Percentiles rank a stretch among this genome's conserved stretches.
Evolutionary conservation across 2,113 vertebrate genomes (phyloP).

Genomic region (Cyanistes caeruleus): DNA sequence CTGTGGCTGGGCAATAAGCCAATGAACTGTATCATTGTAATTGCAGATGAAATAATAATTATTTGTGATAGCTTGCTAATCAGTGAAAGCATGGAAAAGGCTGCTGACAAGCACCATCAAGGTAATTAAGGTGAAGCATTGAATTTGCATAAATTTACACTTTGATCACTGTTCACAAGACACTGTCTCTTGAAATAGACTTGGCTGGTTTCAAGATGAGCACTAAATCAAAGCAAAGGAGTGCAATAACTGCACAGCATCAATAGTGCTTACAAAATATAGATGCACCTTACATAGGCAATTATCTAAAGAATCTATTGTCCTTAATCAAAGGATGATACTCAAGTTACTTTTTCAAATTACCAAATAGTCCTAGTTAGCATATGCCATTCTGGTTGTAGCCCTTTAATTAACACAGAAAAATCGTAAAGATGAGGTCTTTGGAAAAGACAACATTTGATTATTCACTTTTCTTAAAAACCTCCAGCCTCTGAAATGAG

Average conservation of each 20-base stretch:
- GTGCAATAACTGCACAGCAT: constrained; percentile 30
- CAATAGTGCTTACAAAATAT: constrained; percentile 63
- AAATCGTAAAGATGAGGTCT: background rate
- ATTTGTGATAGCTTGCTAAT: constrained; percentile 76
- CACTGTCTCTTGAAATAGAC: constrained; percentile 68
- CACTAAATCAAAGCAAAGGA: constrained; percentile 65
- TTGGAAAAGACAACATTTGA: background rate
- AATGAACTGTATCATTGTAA: constrained; percentile 61
- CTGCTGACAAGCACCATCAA: constrained; percentile 65
- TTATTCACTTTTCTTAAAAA: background rate
- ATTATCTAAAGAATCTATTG: constrained; percentile 63
- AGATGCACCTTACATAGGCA: constrained; percentile 6
- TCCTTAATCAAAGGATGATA: constrained; percentile 49
- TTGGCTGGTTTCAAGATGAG: constrained; percentile 51
- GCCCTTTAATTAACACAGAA: background rate
- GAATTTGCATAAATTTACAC: constrained; percentile 80
- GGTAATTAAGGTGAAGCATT: constrained; percentile 77
- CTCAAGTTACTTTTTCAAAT: constrained; percentile 43
- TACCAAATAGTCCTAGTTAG: background rate
- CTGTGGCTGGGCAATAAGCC: constrained; percentile 50
- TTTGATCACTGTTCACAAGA: constrained; percentile 73
- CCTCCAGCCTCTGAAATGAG: background rate
- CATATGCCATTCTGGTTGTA: background rate
- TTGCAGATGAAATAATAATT: constrained; percentile 77
- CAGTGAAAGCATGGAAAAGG: constrained; percentile 66